A percentile compares a stretch with the other conserved stretches of the same genome.
phyloP scores from a whole-genome alignment of 2,888 invertebrate genomes.

The Drosophila kanekoi region DNA sequence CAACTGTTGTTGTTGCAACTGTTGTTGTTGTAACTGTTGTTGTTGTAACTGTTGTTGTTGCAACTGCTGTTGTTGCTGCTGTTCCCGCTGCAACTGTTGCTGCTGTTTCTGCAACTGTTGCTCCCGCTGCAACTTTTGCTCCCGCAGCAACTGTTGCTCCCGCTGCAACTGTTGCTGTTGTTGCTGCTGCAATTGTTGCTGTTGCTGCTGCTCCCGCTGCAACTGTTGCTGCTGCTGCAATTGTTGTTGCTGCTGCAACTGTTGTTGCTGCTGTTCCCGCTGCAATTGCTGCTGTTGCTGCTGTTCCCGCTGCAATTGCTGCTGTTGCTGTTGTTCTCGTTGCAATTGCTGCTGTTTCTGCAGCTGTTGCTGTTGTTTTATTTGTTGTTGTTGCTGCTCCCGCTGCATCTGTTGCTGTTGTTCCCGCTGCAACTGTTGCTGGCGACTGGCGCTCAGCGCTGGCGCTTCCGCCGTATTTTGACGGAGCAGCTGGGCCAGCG shows the following conservation, averaged over 20 bases:
- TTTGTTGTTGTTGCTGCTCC: conserved; percentile 24
- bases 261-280: not conserved
- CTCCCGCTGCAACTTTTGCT: not conserved
- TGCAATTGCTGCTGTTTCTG: no score
- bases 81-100: conserved; percentile 29
- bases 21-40: conserved; percentile 28
- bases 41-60: conserved; percentile 55
- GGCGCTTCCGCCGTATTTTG: no score
- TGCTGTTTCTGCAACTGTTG: not conserved
- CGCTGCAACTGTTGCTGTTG: conserved; percentile 40
- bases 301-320: conserved; percentile 9
- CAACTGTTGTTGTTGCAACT: conserved; percentile 11
- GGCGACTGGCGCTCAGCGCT: no score
- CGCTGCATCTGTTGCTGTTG: no score
- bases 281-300: not conserved
- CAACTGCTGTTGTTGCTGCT: conserved; percentile 50
- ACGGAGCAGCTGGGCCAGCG: no score
- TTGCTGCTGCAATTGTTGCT: conserved; percentile 9
- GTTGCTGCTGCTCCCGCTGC: not conserved
- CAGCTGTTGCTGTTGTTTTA: no score
- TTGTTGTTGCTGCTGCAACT: not conserved
- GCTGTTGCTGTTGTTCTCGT: conserved; percentile 31
- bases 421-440: no score
- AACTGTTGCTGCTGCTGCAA: conserved; percentile 3
- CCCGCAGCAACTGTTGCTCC: not conserved